phyloP scores from a whole-genome alignment of 64 coral and sea anemone genomes.

The Montipora cactus region DNA sequence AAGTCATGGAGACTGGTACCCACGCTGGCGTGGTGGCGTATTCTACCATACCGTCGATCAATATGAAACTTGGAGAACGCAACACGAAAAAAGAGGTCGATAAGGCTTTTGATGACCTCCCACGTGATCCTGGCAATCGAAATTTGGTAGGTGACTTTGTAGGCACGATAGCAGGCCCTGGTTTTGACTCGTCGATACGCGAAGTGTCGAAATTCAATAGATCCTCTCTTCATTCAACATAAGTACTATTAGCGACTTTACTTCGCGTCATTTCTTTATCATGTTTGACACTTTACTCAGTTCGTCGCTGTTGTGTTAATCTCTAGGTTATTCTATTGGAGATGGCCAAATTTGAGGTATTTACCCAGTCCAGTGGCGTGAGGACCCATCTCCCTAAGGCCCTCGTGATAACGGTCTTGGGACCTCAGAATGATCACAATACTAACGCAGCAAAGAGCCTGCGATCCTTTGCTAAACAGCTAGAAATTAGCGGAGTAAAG shows the following conservation, averaged over 20 bases:
- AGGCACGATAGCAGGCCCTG: background rate
- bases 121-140: conserved; percentile 82
- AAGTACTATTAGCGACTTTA: no score
- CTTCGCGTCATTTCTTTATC: no score
- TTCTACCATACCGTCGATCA: conserved; percentile 92
- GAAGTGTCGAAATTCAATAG: no score
- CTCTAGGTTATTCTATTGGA: conserved; percentile 83
- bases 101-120: conserved; percentile 76
- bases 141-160: conserved; percentile 59
- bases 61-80: conserved; percentile 90
- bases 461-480: conserved; percentile 84
- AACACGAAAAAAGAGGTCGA: conserved; percentile 77
- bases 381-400: conserved; percentile 83
- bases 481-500: conserved; percentile 83
- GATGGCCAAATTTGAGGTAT: conserved; percentile 96
- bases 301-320: background rate
- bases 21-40: conserved; percentile 92
- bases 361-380: conserved; percentile 82
- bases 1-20: conserved; percentile 59
- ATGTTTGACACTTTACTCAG: no score
- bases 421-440: conserved; percentile 95
- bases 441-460: conserved; percentile 90
- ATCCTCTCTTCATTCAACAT: no score
- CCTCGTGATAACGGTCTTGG: conserved; percentile 69
- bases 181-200: no score